Base-by-base conservation (phyloP, 2,888 invertebrate species). In the Choristoneura rosaceana region DNA sequence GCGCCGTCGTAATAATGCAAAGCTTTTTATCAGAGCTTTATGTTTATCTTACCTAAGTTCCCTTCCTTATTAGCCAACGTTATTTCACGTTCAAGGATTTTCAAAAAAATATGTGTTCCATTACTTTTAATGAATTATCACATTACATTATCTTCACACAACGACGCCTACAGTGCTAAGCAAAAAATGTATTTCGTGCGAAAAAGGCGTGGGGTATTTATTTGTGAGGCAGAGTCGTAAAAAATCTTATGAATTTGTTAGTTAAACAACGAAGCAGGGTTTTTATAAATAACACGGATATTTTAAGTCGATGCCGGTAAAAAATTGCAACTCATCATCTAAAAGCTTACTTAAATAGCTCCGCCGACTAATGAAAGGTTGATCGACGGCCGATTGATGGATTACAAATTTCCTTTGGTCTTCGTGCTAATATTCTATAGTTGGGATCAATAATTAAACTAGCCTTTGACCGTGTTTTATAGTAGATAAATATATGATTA, bases 311-410 rank as follows among this genome's bases (percentile, higher is more conserved):
- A 62, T 34, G 38, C n/a, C 47, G 50, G 47, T 71, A 68, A 68
- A 71, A 71, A 71, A 71, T 77, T 66, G 78, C 76, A 78, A 77
- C 74, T 78, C 74, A 74, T 74, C 79, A 76, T 76, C 78, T 78
- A 77, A 79, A 76, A 77, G 78, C 76, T 77, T 77, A 70, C 71
- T 76, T 74, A 74, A 77, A 78, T 76, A 76, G 69, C 74, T 73
- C 69, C 67, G 63, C 43, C 43, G 67, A 75, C 66, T 71, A 71
- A 77, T 71, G 74, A 74, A 71, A 70, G 71, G 64, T 75, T 76
- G 71, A 76, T 76, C 76, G 71, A 60, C 67, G 62, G 52, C 73
- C 74, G 67, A 34, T 52, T 75, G 50, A 77, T 73, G 69, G 73
- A 73, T 73, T 68, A 73, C 73, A 69, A 69, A 73, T 69, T 73